phyloP scores from a whole-genome alignment of 2,797 vertebrate genomes.

The Siniperca obscura region DNA sequence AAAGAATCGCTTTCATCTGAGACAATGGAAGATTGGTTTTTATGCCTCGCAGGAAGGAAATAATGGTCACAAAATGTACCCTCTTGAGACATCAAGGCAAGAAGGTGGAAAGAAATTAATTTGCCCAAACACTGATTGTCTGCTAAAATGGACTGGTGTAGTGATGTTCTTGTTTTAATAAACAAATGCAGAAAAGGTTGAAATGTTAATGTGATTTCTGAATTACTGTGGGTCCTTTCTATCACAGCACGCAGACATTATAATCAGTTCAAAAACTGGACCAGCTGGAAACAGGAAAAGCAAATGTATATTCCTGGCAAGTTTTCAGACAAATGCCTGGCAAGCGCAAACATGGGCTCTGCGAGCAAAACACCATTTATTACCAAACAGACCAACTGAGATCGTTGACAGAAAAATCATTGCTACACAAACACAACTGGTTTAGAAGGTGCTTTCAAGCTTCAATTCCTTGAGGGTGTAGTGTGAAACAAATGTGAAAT shows the following conservation, averaged over 20 bases:
- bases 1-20: constrained; percentile 50
- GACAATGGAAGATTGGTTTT: constrained; percentile 45
- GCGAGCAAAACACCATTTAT: constrained; percentile 66
- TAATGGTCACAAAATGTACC: constrained; percentile 61
- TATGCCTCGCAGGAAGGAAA: constrained; percentile 64
- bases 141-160: constrained; percentile 24
- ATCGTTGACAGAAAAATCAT: constrained; percentile 71
- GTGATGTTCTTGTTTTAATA: constrained; percentile 25
- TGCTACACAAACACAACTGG: constrained; percentile 65
- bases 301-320: constrained; percentile 46
- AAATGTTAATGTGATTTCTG: constrained; percentile 40
- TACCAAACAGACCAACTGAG: constrained; percentile 63
- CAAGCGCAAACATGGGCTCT: constrained; percentile 34
- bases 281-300: constrained; percentile 24
- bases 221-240: constrained; percentile 1
- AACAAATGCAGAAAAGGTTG: constrained; percentile 37
- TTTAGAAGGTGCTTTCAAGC: constrained; percentile 68
- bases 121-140: constrained; percentile 54
- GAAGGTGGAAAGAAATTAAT: constrained; percentile 62
- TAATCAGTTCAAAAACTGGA: constrained; percentile 22
- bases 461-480: constrained; percentile 64
- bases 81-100: constrained; percentile 58
- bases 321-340: constrained; percentile 51
- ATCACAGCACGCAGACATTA: constrained; percentile 21
- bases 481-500: constrained; percentile 73